Base-by-base conservation (phyloP, 2,888 invertebrate species). In the Drosophila kuntzei region DNA sequence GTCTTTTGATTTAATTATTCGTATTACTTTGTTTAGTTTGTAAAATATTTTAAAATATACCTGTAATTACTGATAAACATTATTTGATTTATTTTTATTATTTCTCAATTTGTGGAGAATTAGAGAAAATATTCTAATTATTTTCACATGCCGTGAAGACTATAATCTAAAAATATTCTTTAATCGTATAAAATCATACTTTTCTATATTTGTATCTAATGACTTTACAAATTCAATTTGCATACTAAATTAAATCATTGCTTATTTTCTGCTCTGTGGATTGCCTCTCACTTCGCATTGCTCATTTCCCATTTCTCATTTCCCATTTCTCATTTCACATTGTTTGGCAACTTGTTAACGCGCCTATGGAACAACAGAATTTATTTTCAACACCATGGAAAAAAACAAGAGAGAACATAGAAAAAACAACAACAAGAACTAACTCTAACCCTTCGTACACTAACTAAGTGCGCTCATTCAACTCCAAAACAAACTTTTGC, bases 381-480 rank as follows among this genome's bases (percentile, higher is more conserved):
- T 81, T 67, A 41, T 68, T 64, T 65, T 68, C 80, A 77, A 82
- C 87, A 71, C 80, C 80, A 68, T 46, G 62, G 53, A 12, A 29
- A 29, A 43, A 46, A 58, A 27, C 57, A 47, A 14, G 29, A 14
- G 36, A 43, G n/a, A 29, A 16, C 18, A 12, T n/a, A n/a, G 18
- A 18, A 22, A 36, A 46, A 32, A 55, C 29, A 39, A 55, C 37
- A 41, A 29, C 18, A 27, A 41, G 41, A 61, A 58, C 46, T 59
- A 60, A 32, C 77, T 61, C 58, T 58, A 72, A 59, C 77, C 74
- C 74, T 78, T 67, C 68, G 64, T 63, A 76, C 63, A 57, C 75
- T 87, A 82, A 87, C 87, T 73, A 79, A 87, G 87, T 87, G 85
- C 69, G 81, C 82, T 79, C 66, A 71, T 84, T 84, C 85, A 87